These are phyloP conservation scores for Apomyelois bistriatella DNA, from an alignment of 2,888 invertebrate species.

Conservation along the genomic window DNA sequence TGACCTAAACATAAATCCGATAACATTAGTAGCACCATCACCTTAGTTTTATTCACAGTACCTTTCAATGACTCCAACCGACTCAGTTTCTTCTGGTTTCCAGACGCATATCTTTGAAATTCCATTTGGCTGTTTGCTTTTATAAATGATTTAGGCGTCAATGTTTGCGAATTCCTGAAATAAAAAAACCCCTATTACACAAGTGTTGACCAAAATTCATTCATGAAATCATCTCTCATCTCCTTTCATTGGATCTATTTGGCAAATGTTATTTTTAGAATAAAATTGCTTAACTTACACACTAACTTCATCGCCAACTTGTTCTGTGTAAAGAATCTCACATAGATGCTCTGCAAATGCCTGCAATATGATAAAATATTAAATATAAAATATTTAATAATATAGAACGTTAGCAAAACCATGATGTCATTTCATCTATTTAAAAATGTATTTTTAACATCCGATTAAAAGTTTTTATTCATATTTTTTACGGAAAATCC, in stretches of 20 bases:
- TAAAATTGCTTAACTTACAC: slow-evolving; percentile 43
- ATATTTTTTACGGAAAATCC: too few species aligned
- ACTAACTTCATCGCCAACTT: slow-evolving; percentile 60
- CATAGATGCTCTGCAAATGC: slow-evolving; percentile 70
- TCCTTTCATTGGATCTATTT: too few species aligned
- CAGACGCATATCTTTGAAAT: slow-evolving; percentile 79
- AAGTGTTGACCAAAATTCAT: too few species aligned
- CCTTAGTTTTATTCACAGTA: slow-evolving; percentile 28
- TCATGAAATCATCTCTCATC: too few species aligned
- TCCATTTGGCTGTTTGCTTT: slow-evolving; percentile 94
- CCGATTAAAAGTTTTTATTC: too few species aligned
- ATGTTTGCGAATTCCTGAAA: slow-evolving; percentile 80
- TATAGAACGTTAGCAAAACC: too few species aligned
- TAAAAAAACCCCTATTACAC: neutral
- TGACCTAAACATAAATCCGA: too few species aligned
- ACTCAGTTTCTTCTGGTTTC: slow-evolving; percentile 80
- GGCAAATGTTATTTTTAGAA: too few species aligned
- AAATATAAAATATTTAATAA: too few species aligned
- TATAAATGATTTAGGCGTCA: slow-evolving; percentile 93
- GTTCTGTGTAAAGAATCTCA: slow-evolving; percentile 65
- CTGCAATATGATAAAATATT: slow-evolving; percentile 30
- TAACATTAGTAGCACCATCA: too few species aligned
- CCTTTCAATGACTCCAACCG: slow-evolving; percentile 77
- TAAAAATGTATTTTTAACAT: too few species aligned
- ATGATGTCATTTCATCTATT: too few species aligned